phyloP scores from a whole-genome alignment of 92 coral and sea anemone genomes.

The Siderastrea radians region DNA sequence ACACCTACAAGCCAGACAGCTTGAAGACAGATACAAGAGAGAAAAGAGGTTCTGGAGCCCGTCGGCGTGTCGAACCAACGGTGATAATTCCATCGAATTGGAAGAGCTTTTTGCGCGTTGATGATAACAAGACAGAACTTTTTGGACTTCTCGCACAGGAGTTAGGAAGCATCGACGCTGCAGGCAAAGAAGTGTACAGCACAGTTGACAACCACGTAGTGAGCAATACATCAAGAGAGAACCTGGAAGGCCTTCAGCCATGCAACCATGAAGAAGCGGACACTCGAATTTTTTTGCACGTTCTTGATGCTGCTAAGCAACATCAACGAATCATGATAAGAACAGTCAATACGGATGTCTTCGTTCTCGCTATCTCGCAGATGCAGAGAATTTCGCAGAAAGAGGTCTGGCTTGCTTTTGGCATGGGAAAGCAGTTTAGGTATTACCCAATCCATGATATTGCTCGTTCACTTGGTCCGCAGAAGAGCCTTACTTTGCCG shows the following conservation, averaged over 20 bases:
- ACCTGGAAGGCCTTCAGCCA: conserved; percentile 20
- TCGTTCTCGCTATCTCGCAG: conserved; percentile 54
- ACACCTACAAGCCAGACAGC: conserved; percentile 37
- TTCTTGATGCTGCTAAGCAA: too few species aligned
- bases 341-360: conserved; percentile 27
- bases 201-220: conserved; percentile 37
- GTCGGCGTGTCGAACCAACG: conserved; percentile 33
- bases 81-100: conserved; percentile 53
- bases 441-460: conserved; percentile 54
- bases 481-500: conserved; percentile 56
- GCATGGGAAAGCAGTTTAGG: conserved; percentile 11
- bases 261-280: conserved; percentile 41
- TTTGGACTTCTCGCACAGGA: conserved; percentile 19
- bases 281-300: too few species aligned
- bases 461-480: conserved; percentile 64
- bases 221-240: conserved; percentile 3
- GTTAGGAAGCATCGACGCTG: conserved; percentile 17
- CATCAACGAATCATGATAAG: conserved; percentile 30
- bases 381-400: conserved; percentile 38
- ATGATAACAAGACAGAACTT: conserved; percentile 20
- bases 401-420: conserved; percentile 61
- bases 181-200: conserved; percentile 56
- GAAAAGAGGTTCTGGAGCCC: conserved; percentile 59
- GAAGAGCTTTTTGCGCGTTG: conserved; percentile 48
- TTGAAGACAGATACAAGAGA: conserved; percentile 46